Base-by-base conservation (phyloP, 2,888 invertebrate species). In the Megastigmus dorsalis region DNA sequence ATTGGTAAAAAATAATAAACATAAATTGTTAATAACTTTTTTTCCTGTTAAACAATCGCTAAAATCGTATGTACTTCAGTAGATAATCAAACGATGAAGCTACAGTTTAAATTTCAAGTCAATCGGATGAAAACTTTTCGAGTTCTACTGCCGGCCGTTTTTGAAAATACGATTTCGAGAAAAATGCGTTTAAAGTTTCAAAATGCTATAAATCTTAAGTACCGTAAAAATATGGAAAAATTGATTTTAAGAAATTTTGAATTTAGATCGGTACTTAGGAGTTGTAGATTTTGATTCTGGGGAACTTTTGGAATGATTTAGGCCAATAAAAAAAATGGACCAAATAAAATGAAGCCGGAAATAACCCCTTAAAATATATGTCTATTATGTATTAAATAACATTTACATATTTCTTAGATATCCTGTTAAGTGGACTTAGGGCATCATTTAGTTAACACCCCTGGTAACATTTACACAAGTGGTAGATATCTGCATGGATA, bases 281-380 rank as follows among this genome's bases (percentile, higher is more conserved):
- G 60, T 60, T 60, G 41, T 60, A 60, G 60, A 60, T 36, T 60
- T 38, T 38, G 60, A 60, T 60, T 60, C 60, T 60, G 38, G 60
- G 60, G 15, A 13, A 18, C 38, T 60, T 60, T 38, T 38, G 23
- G 60, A 38, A 60, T 60, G 60, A 60, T 33, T 60, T 60, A 38
- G 38, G 60, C 60, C 41, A 60, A 60, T 60, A 60, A 60, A 60
- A 60, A 60, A 60, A 57, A 57, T n/a, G n/a, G n/a, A n/a, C n/a
- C n/a, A n/a, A n/a, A n/a, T n/a, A n/a, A n/a, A n/a, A n/a, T n/a
- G n/a, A n/a, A n/a, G n/a, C n/a, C n/a, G n/a, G n/a, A n/a, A n/a
- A n/a, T n/a, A n/a, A n/a, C n/a, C n/a, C n/a, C n/a, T n/a, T n/a
- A n/a, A n/a, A n/a, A n/a, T n/a, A n/a, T n/a, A n/a, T n/a, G n/a